Evolutionary conservation across 2,888 invertebrate species (phyloP).

Genomic region (Papilio elwesi): DNA sequence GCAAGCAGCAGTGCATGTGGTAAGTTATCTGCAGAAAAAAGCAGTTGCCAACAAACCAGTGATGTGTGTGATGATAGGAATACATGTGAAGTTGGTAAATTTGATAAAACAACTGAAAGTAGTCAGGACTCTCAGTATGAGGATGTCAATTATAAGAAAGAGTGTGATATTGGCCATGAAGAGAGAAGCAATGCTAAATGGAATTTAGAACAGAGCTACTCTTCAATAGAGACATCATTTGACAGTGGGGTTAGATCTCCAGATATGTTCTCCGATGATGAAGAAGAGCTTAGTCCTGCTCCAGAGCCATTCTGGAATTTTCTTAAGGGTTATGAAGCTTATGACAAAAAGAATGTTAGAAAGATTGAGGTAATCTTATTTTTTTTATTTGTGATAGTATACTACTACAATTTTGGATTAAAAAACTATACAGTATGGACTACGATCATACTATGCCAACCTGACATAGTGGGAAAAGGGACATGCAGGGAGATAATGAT

Average conservation of each 20-base stretch:
- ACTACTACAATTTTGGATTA: constrained; percentile 9
- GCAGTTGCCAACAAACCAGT: constrained; percentile 32
- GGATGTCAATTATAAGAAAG: constrained; percentile 58
- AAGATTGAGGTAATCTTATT: constrained; percentile 68
- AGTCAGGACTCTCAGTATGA: constrained; percentile 70
- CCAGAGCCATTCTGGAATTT: constrained; percentile 70
- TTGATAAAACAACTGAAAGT: constrained; percentile 63
- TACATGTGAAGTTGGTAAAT: constrained; percentile 49
- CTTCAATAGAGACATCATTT: constrained; percentile 76
- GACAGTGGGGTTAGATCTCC: constrained; percentile 84
- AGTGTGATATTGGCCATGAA: constrained; percentile 47
- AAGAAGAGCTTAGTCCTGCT: constrained; percentile 50
- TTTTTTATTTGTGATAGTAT: background rate
- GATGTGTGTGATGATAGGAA: constrained; percentile 53
- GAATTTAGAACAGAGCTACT: constrained; percentile 74
- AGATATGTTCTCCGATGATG: constrained; percentile 86
- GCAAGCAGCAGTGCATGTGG: constrained; percentile 29
- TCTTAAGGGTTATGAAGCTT: constrained; percentile 68
- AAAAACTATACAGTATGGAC: background rate
- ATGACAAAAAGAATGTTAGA: constrained; percentile 70
- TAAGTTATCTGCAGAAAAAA: constrained; percentile 43
- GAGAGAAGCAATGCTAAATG: constrained; percentile 65
- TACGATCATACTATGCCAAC: too few species aligned
- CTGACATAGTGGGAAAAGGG: too few species aligned
- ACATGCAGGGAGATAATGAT: too few species aligned